phyloP scores from a whole-genome alignment of 2,888 invertebrate genomes.

The Andricus curvator region DNA sequence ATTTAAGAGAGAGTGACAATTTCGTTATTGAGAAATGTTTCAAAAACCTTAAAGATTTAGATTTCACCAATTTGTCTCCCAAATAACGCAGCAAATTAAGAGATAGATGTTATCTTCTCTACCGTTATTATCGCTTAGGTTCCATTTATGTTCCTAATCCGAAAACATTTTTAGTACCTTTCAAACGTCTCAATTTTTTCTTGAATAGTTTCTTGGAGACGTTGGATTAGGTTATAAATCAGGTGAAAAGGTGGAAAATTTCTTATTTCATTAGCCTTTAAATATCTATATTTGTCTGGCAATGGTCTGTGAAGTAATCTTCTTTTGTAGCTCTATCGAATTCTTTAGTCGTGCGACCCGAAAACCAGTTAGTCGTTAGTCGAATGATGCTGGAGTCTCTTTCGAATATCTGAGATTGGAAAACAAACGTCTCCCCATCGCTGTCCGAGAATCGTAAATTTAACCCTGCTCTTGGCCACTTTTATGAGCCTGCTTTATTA shows the following conservation, averaged over 20 bases:
- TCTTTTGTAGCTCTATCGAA: constrained; percentile 4
- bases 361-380: constrained; percentile 18
- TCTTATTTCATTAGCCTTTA: not conserved
- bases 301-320: constrained; percentile 4
- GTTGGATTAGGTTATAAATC: not conserved
- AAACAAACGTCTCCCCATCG: constrained; percentile 20
- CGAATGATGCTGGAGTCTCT: constrained; percentile 9
- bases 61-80: not conserved
- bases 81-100: not conserved
- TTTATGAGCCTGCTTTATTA: constrained; percentile 26
- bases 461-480: not conserved
- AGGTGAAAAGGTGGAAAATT: not conserved
- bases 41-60: too few species aligned
- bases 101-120: not conserved
- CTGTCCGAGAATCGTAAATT: constrained; percentile 25
- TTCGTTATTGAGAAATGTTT: not conserved
- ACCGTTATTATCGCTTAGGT: not conserved
- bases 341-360: constrained; percentile 16
- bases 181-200: not conserved
- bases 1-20: not conserved
- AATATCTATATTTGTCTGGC: not conserved
- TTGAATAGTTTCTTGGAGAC: not conserved
- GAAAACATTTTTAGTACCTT: not conserved
- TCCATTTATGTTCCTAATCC: not conserved
- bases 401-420: constrained; percentile 13